phyloP scores from a whole-genome alignment of 2,888 invertebrate genomes.

The Campoplex nolae region DNA sequence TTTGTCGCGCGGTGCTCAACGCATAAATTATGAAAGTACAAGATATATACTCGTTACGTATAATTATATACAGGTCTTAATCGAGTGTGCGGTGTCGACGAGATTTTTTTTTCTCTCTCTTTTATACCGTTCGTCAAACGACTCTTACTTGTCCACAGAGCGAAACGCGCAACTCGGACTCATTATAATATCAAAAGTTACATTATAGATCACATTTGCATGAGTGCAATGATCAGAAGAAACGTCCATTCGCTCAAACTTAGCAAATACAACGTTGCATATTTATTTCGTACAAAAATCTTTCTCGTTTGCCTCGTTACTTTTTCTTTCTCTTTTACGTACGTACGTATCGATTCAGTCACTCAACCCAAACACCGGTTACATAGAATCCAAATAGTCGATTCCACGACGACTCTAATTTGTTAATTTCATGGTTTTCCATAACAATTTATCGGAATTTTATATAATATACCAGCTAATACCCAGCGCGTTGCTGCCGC shows the following conservation, averaged over 20 bases:
- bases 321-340: neutral
- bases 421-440: neutral
- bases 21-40: slow-evolving; percentile 48
- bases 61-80: slow-evolving; percentile 56
- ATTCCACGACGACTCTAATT: neutral
- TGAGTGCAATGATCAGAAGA: slow-evolving; percentile 44
- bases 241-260: slow-evolving; percentile 23
- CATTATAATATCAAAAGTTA: slow-evolving; percentile 21
- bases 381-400: neutral
- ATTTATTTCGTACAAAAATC: slow-evolving; percentile 44
- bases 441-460: neutral
- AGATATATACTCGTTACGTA: slow-evolving; percentile 43
- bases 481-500: no score
- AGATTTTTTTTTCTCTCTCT: slow-evolving; percentile 22
- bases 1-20: neutral
- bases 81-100: slow-evolving; percentile 30
- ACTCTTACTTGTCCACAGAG: slow-evolving; percentile 31
- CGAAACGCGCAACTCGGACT: slow-evolving; percentile 9
- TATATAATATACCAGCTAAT: no score
- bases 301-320: slow-evolving; percentile 26
- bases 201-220: neutral
- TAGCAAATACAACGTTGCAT: slow-evolving; percentile 41
- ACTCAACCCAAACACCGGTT: neutral
- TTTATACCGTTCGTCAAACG: slow-evolving; percentile 30
- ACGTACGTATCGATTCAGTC: neutral